A percentile compares a stretch with the other conserved stretches of the same genome.
These are phyloP conservation scores for Neodiprion fabricii DNA, from an alignment of 1,140 invertebrate genomes.

Conservation along the genomic window DNA sequence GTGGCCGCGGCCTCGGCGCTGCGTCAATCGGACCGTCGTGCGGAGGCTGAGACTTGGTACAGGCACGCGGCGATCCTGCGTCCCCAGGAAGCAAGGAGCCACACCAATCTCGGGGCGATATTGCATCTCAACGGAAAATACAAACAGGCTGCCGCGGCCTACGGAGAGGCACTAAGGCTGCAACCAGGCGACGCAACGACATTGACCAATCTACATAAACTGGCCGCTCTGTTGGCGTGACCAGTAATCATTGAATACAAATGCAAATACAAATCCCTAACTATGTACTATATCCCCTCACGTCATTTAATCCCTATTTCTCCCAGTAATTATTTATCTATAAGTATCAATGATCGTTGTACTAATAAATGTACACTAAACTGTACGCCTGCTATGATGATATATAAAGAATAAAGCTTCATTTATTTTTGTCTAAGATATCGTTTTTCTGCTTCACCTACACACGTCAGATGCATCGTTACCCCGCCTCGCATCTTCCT, in stretches of 20 bases:
- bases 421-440: conserved; percentile 54
- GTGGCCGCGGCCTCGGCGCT: conserved; percentile 88
- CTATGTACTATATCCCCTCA: not conserved
- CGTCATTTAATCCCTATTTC: not conserved
- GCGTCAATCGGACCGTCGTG: conserved; percentile 76
- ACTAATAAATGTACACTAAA: conserved; percentile 1
- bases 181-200: conserved; percentile 88
- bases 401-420: conserved; percentile 57
- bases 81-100: conserved; percentile 84
- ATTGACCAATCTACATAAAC: conserved; percentile 85
- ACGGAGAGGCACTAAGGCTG: conserved; percentile 80
- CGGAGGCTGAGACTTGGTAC: conserved; percentile 86
- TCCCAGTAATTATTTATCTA: conserved; percentile 1
- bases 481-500: not conserved
- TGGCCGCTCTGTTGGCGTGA: conserved; percentile 67
- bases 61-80: conserved; percentile 72
- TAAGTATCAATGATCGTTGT: conserved; percentile 7
- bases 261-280: conserved; percentile 7
- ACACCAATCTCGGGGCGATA: conserved; percentile 94
- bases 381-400: conserved; percentile 45
- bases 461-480: too few species aligned
- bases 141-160: conserved; percentile 81
- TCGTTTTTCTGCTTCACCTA: conserved; percentile 4
- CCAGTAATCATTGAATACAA: conserved; percentile 27
- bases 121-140: conserved; percentile 91